phyloP scores from a whole-genome alignment of 1,140 invertebrate species.

The Lepidurus packardi region DNA sequence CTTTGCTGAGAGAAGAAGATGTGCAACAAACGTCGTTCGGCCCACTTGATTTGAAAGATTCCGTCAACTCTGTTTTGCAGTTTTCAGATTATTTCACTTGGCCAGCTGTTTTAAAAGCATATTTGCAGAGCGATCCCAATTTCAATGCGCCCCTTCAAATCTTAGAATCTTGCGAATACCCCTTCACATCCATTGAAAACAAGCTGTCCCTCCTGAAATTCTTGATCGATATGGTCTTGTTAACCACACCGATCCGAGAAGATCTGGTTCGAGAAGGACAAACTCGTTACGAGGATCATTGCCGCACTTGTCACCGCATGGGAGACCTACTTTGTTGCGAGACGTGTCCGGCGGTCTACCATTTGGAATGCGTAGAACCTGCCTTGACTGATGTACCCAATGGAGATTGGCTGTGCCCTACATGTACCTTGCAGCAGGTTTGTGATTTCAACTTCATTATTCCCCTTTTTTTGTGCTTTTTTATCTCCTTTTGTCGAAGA shows the following conservation, averaged over 20 bases:
- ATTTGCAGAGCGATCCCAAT: constrained; percentile 78
- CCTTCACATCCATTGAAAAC: constrained; percentile 74
- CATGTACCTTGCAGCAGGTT: constrained; percentile 79
- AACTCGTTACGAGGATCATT: constrained; percentile 81
- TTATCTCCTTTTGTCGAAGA: background rate
- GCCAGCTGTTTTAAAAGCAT: constrained; percentile 82
- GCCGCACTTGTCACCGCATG: constrained; percentile 85
- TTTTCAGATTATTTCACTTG: constrained; percentile 90
- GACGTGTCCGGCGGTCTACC: constrained; percentile 92
- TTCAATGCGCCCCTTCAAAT: constrained; percentile 56
- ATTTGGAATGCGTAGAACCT: constrained; percentile 91
- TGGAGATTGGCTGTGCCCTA: constrained; percentile 92
- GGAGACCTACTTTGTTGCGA: constrained; percentile 95
- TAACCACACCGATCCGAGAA: constrained; percentile 86
- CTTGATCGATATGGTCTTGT: constrained; percentile 86
- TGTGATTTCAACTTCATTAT: constrained; percentile 38
- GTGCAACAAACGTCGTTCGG: constrained; percentile 91
- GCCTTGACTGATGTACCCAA: constrained; percentile 86
- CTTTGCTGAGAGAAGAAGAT: constrained; percentile 88
- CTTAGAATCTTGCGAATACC: constrained; percentile 68
- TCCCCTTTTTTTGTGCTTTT: background rate
- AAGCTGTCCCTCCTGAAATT: constrained; percentile 81
- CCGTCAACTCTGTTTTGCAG: constrained; percentile 85
- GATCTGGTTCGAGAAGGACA: constrained; percentile 88
- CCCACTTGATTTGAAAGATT: constrained; percentile 91